These are phyloP conservation scores for Sorex fumeus DNA, from an alignment of 2,113 vertebrate genomes.

Conservation along the genomic window DNA sequence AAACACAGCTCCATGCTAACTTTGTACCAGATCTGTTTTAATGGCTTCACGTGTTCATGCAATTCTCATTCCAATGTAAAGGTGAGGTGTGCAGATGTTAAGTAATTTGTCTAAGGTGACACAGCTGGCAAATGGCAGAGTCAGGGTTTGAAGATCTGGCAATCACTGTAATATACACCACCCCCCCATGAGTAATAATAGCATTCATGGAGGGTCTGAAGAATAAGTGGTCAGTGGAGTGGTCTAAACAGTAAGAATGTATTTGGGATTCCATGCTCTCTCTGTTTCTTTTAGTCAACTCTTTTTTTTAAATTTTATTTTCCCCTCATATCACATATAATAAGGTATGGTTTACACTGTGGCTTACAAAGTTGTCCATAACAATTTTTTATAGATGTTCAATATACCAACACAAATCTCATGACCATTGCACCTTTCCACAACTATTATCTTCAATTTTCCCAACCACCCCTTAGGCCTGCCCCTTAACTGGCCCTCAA, in stretches of 20 bases:
- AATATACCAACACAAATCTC: no score
- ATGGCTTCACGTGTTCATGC: not conserved
- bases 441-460: no score
- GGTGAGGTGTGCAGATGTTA: not conserved
- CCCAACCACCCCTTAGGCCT: no score
- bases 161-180: not conserved
- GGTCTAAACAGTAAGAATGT: not conserved
- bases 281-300: not conserved
- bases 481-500: no score
- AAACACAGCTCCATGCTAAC: not conserved
- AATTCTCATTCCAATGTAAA: slow-evolving; percentile 11
- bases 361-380: no score
- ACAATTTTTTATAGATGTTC: no score
- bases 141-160: not conserved
- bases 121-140: not conserved
- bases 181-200: not conserved
- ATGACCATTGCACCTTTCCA: no score
- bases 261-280: not conserved
- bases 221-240: not conserved
- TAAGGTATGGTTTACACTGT: no score
- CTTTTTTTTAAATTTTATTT: not conserved
- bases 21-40: not conserved
- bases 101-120: not conserved
- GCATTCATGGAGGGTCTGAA: not conserved
- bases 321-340: no score